These are phyloP conservation scores for Cotesia typhae DNA, from an alignment of 1,140 invertebrate species.

Conservation along the genomic window DNA sequence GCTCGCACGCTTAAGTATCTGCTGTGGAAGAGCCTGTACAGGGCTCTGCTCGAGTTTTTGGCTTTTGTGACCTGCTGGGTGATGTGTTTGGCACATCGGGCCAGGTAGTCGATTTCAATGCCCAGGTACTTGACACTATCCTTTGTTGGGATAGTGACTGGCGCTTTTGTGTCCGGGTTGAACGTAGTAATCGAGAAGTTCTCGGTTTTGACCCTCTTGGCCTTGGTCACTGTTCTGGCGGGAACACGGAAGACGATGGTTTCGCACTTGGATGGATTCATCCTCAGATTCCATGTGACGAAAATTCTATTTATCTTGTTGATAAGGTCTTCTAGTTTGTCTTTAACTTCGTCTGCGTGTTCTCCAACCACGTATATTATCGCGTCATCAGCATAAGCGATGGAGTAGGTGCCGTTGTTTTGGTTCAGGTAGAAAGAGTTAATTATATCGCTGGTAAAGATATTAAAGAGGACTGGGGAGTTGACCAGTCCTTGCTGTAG, in stretches of 20 bases:
- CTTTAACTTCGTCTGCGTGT: not conserved
- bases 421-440: conserved; percentile 21
- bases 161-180: not conserved
- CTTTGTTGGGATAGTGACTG: not conserved
- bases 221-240: not conserved
- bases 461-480: conserved; percentile 39
- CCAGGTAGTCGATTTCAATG: not conserved
- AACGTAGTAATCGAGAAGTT: conserved; percentile 11
- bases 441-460: conserved; percentile 20
- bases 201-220: not conserved
- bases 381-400: conserved; percentile 34
- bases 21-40: conserved; percentile 21
- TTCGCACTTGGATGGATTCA: conserved; percentile 31
- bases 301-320: conserved; percentile 29
- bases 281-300: conserved; percentile 28
- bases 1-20: conserved; percentile 18
- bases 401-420: not conserved
- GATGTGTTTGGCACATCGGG: not conserved
- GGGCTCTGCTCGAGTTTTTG: not conserved
- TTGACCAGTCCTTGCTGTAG: conserved; percentile 40
- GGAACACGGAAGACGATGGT: conserved; percentile 33
- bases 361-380: conserved; percentile 20
- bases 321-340: conserved; percentile 28
- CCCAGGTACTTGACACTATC: conserved; percentile 17
- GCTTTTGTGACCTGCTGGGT: conserved; percentile 9